Evolutionary conservation across 2,113 vertebrate genomes (phyloP).

Genomic region (Eptesicus fuscus): DNA sequence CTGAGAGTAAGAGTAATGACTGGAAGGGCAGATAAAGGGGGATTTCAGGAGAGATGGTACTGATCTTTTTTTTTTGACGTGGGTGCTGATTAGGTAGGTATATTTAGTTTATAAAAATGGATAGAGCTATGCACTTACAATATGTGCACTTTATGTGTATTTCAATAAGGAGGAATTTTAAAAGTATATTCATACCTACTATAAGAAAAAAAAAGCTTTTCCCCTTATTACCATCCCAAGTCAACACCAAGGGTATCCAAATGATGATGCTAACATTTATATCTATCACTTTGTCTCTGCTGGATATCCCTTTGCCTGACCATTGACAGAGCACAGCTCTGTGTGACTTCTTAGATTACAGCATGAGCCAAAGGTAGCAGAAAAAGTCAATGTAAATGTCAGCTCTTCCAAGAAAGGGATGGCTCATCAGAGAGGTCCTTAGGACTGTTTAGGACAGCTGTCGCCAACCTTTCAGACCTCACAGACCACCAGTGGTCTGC

Average conservation of each 20-base stretch:
- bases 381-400: not conserved
- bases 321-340: not conserved
- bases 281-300: not conserved
- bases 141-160: not conserved
- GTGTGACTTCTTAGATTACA: not conserved
- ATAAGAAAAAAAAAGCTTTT: not conserved
- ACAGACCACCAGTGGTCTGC: too few relatives aligned
- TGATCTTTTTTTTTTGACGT: not conserved
- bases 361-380: not conserved
- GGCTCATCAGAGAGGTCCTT: not conserved
- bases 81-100: not conserved
- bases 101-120: not conserved
- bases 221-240: not conserved
- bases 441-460: not conserved
- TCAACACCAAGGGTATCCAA: not conserved
- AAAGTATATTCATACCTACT: not conserved
- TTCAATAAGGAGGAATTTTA: not conserved
- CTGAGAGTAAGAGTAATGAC: not conserved
- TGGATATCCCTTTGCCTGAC: not conserved
- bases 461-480: too few relatives aligned
- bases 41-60: not conserved
- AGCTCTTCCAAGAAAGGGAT: not conserved
- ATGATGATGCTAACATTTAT: not conserved
- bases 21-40: not conserved
- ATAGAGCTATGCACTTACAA: not conserved